Evolutionary conservation across 2,113 vertebrate species (phyloP).

Genomic region (Oreotrochilus melanogaster): DNA sequence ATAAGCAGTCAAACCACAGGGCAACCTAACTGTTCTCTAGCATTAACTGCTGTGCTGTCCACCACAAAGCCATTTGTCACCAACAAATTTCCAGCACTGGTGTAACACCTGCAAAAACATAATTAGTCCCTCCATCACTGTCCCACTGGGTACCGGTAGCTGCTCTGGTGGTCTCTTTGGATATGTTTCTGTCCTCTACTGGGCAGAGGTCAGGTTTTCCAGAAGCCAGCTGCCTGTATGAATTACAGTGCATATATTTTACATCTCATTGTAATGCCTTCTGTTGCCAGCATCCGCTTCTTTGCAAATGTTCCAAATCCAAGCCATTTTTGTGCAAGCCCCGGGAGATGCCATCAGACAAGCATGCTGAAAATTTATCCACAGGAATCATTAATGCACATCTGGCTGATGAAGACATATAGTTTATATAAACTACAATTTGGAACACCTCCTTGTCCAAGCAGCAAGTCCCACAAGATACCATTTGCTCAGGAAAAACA

Average conservation of each 20-base stretch:
- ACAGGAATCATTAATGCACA: constrained; percentile 44
- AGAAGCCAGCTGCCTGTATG: constrained; percentile 64
- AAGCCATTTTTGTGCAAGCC: constrained; percentile 47
- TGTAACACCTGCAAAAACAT: constrained; percentile 66
- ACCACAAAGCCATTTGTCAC: constrained; percentile 55
- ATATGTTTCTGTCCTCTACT: constrained; percentile 42
- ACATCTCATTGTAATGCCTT: constrained; percentile 53
- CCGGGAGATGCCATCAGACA: constrained; percentile 48
- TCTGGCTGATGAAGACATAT: constrained; percentile 46
- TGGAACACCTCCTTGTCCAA: constrained; percentile 19
- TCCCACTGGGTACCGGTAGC: constrained; percentile 15
- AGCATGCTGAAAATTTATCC: constrained; percentile 45
- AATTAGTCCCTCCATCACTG: constrained; percentile 55
- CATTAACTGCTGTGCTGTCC: constrained; percentile 27
- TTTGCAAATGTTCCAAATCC: constrained; percentile 58
- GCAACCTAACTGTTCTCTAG: background rate
- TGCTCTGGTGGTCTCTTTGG: constrained; percentile 27
- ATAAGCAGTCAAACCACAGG: constrained; percentile 19
- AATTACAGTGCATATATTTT: constrained; percentile 64
- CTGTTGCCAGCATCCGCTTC: constrained; percentile 36
- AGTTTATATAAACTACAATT: constrained; percentile 21
- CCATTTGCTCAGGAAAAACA: background rate
- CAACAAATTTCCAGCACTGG: background rate
- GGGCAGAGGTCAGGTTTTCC: constrained; percentile 61
- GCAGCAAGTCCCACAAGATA: background rate